phyloP scores from a whole-genome alignment of 2,888 invertebrate species.

The Pharmacophagus antenor region DNA sequence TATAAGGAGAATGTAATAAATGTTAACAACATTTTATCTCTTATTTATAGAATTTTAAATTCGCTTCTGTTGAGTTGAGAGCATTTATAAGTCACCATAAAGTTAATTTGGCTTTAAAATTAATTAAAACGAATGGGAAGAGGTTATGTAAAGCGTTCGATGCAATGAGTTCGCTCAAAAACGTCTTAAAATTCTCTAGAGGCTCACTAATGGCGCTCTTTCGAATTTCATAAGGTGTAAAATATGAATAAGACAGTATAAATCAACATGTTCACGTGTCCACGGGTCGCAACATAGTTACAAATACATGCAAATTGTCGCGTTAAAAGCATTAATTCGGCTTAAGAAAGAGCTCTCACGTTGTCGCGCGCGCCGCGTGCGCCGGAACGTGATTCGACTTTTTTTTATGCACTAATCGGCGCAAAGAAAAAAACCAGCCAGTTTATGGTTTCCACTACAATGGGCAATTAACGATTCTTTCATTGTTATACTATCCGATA shows the following conservation, averaged over 20 bases:
- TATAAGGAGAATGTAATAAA: no score
- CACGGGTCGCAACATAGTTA: conserved; percentile 36
- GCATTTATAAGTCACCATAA: conserved; percentile 10
- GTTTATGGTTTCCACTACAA: conserved; percentile 55
- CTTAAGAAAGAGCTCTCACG: conserved; percentile 57
- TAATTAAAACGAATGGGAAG: conserved; percentile 34
- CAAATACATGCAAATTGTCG: conserved; percentile 47
- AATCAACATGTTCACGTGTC: conserved; percentile 43
- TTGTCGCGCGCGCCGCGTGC: conserved; percentile 50
- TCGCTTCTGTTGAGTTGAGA: not conserved
- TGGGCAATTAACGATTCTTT: conserved; percentile 61
- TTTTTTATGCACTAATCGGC: conserved; percentile 48
- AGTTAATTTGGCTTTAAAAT: conserved; percentile 30
- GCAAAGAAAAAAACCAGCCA: conserved; percentile 49
- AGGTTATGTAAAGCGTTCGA: conserved; percentile 41
- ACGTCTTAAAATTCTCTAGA: conserved; percentile 45
- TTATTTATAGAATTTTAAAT: not conserved
- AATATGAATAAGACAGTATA: conserved; percentile 50
- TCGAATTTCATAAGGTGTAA: conserved; percentile 50
- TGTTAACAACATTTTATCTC: not conserved
- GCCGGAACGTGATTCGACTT: conserved; percentile 56
- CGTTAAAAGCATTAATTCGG: conserved; percentile 49
- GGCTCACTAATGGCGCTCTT: conserved; percentile 43
- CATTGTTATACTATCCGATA: conserved; percentile 65
- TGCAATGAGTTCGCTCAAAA: conserved; percentile 37